Evolutionary conservation across 2,113 vertebrate genomes (phyloP).

Genomic region (Xiphorhynchus elegans): DNA sequence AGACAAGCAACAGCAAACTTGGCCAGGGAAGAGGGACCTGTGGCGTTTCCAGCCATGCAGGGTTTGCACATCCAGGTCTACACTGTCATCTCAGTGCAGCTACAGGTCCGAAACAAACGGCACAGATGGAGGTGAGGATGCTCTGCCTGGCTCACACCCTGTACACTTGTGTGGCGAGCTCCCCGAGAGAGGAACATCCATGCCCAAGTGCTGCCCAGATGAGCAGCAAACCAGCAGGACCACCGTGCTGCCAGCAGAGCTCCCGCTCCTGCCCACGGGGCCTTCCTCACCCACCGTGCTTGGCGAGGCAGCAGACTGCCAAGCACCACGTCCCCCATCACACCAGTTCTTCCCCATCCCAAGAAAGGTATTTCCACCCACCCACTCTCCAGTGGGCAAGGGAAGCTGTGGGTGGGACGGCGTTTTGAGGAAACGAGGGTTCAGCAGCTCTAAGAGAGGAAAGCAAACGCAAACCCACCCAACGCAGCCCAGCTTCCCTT

Average conservation of each 20-base stretch:
- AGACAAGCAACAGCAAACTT: background rate
- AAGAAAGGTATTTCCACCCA: slow-evolving; percentile 21
- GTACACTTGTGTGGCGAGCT: fast-evolving
- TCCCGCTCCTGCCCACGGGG: background rate
- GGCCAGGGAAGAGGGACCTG: background rate
- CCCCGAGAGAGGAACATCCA: background rate
- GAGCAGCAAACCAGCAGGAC: background rate
- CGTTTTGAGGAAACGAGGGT: background rate
- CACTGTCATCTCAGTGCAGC: fast-evolving
- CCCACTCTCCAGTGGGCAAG: background rate
- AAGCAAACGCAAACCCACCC: background rate
- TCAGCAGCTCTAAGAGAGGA: background rate
- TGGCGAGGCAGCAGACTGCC: fast-evolving
- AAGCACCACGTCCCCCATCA: background rate
- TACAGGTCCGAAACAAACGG: background rate
- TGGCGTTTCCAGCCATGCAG: background rate
- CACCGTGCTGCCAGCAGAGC: fast-evolving
- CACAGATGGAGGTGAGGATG: fast-evolving
- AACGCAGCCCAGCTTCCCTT: background rate
- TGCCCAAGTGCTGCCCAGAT: background rate
- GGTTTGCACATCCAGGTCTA: background rate
- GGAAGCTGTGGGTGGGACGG: background rate
- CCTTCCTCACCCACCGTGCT: background rate
- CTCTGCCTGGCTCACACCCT: background rate
- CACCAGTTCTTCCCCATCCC: background rate